A percentile compares a stretch with the other conserved stretches of the same genome.
Evolutionary conservation across 2,888 invertebrate genomes (phyloP).

Genomic region (Eupithecia exiguata): DNA sequence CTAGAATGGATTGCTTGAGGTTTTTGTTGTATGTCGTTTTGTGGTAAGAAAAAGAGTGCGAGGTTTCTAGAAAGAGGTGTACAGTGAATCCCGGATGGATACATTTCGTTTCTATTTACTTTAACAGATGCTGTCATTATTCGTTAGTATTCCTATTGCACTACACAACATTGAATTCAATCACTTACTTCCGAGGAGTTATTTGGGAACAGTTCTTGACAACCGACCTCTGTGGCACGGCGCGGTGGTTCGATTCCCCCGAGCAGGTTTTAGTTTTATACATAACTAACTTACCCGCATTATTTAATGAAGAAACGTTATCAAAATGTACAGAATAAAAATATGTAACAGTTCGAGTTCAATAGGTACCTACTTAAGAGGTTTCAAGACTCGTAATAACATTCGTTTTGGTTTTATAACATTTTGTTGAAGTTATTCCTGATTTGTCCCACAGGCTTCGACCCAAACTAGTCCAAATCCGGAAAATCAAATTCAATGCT

Average conservation of each 20-base stretch:
- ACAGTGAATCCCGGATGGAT: constrained; percentile 75
- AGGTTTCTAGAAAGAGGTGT: constrained; percentile 77
- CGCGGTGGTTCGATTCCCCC: background rate
- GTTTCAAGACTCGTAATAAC: too few relatives aligned
- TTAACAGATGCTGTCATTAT: constrained; percentile 75
- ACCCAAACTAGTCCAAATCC: too few relatives aligned
- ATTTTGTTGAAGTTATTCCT: too few relatives aligned
- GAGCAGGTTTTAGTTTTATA: too few relatives aligned
- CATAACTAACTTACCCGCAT: too few relatives aligned
- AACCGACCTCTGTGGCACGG: background rate
- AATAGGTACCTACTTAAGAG: too few relatives aligned
- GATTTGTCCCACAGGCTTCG: too few relatives aligned
- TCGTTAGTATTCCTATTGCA: constrained; percentile 21
- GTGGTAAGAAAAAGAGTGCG: constrained; percentile 48
- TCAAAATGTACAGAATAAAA: too few relatives aligned
- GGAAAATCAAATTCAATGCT: too few relatives aligned
- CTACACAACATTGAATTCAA: constrained; percentile 1
- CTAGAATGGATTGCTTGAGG: constrained; percentile 7
- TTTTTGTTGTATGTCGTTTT: constrained; percentile 48
- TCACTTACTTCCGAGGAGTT: background rate
- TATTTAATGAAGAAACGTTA: too few relatives aligned
- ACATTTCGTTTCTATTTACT: constrained; percentile 79
- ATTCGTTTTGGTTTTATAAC: too few relatives aligned
- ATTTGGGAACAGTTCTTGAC: background rate
- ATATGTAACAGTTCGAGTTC: too few relatives aligned